These are phyloP conservation scores for Drosophila oshimai DNA, from an alignment of 1,140 invertebrate genomes.

Conservation along the genomic window DNA sequence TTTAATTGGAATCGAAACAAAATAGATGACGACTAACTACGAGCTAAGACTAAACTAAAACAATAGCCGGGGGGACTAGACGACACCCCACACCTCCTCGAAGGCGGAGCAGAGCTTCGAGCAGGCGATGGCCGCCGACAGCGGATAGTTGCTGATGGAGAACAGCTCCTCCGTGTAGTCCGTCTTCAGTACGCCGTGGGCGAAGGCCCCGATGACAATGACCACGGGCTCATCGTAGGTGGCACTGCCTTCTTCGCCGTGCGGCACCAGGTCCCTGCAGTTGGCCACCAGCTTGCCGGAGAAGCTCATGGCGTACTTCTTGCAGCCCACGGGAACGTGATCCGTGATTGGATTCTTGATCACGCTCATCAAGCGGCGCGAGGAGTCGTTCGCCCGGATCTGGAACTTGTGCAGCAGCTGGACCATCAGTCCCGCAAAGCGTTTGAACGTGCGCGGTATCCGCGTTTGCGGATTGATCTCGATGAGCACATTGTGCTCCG, in stretches of 20 bases:
- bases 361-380: conserved; percentile 96
- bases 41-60: conserved; percentile 5
- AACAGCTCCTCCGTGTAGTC: conserved; percentile 96
- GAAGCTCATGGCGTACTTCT: conserved; percentile 96
- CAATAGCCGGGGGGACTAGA: conserved; percentile 82
- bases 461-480: conserved; percentile 99
- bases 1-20: background rate
- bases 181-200: conserved; percentile 95
- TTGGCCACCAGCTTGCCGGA: conserved; percentile 90
- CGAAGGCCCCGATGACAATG: conserved; percentile 97
- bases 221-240: conserved; percentile 91
- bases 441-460: conserved; percentile 98
- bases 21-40: conserved; percentile 3
- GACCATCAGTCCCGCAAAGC: conserved; percentile 99
- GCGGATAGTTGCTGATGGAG: conserved; percentile 97
- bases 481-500: conserved; percentile 98
- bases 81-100: conserved; percentile 97
- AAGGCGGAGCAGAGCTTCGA: conserved; percentile 98
- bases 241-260: conserved; percentile 58
- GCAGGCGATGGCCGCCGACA: conserved; percentile 98
- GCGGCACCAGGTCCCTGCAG: conserved; percentile 91
- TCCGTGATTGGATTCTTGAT: conserved; percentile 98
- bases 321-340: conserved; percentile 97
- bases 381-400: conserved; percentile 94
- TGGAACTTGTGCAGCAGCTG: conserved; percentile 97